phyloP scores from a whole-genome alignment of 2,797 vertebrate species.

The Jordanella pulchra region DNA sequence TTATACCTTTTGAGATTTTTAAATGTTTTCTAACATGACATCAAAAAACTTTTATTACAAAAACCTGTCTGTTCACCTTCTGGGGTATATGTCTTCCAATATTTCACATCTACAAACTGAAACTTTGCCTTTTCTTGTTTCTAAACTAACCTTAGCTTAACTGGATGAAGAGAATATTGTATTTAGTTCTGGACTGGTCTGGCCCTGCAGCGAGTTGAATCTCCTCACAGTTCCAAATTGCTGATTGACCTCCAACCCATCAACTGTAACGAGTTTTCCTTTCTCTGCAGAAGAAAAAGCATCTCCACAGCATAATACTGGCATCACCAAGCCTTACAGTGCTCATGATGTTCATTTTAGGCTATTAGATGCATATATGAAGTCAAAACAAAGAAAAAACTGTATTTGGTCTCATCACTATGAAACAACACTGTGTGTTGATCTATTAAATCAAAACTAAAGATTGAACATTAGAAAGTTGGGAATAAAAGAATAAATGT shows the following conservation, averaged over 20 bases:
- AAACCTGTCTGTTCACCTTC: no score
- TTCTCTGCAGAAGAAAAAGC: background rate
- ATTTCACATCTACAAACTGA: no score
- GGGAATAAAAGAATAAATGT: background rate
- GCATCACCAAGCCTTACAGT: background rate
- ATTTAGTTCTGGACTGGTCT: background rate
- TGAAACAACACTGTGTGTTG: background rate
- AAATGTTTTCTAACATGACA: background rate
- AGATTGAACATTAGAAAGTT: background rate
- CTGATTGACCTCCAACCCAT: background rate
- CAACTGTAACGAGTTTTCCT: background rate
- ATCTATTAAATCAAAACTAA: background rate
- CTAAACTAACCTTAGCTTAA: no score
- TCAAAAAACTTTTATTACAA: no score
- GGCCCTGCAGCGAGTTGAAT: no score
- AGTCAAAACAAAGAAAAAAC: background rate
- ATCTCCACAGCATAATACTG: background rate
- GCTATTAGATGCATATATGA: background rate
- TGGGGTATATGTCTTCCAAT: no score
- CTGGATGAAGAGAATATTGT: no score
- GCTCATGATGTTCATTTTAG: background rate
- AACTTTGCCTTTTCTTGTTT: no score
- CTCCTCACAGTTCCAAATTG: background rate
- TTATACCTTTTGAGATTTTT: background rate
- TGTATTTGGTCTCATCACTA: background rate